A percentile compares a stretch with the other conserved stretches of the same genome.
phyloP scores from a whole-genome alignment of 1,140 invertebrate species.

The Papilio polytes region DNA sequence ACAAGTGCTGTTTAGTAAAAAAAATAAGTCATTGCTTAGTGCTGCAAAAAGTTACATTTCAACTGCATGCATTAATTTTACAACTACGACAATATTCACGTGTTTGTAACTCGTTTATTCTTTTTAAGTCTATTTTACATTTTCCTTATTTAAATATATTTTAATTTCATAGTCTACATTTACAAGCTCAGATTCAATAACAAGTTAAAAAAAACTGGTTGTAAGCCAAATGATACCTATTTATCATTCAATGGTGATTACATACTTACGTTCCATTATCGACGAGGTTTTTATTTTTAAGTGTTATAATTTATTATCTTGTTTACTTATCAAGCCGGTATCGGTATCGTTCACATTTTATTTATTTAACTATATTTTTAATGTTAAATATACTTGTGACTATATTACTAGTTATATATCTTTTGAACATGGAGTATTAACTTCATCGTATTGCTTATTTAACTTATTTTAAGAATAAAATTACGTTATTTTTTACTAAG shows the following conservation, averaged over 20 bases:
- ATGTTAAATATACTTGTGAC: background rate
- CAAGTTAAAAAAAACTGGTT: slow-evolving; percentile 2
- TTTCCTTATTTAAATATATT: background rate
- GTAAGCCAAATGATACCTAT: background rate
- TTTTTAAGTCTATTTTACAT: background rate
- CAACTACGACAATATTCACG: background rate
- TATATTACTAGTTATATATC: background rate
- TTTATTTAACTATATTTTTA: no score
- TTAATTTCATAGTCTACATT: background rate
- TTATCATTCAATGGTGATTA: slow-evolving; percentile 20
- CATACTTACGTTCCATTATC: slow-evolving; percentile 9
- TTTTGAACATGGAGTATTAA: background rate
- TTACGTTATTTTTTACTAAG: no score
- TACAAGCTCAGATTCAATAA: background rate
- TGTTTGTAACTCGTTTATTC: background rate
- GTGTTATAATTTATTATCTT: slow-evolving; percentile 17
- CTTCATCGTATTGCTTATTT: background rate
- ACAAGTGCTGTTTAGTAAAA: background rate
- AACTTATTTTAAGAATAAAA: background rate
- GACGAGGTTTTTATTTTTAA: background rate
- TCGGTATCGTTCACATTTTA: background rate
- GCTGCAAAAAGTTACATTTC: background rate
- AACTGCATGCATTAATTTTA: background rate
- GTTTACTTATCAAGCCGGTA: background rate
- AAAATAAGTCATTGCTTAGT: slow-evolving; percentile 4